Evolutionary conservation across 2,797 vertebrate genomes (phyloP).

Genomic region (Cyclura pinguis): DNA sequence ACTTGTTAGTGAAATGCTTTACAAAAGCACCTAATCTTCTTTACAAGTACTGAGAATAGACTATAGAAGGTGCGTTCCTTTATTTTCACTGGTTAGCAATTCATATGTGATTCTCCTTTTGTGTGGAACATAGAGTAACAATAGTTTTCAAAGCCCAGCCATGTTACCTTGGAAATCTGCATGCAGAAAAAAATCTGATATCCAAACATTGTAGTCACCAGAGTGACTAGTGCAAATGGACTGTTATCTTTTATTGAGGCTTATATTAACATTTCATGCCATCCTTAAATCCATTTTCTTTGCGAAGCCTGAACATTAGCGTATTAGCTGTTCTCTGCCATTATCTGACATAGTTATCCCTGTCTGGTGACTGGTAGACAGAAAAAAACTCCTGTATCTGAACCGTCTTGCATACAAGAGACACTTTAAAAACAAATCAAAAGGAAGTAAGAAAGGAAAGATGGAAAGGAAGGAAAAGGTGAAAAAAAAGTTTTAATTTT

Average conservation of each 20-base stretch:
- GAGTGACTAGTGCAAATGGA: background rate
- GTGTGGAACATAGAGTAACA: background rate
- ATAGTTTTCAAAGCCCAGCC: background rate
- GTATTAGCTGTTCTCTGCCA: background rate
- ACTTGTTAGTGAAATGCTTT: conserved; percentile 14
- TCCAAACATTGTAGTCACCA: background rate
- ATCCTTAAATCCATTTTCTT: background rate
- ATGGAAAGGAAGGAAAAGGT: background rate
- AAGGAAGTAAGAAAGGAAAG: no score
- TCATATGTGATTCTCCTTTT: conserved; percentile 11
- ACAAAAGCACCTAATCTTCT: conserved; percentile 28
- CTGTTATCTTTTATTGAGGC: conserved; percentile 1
- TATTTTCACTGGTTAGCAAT: background rate
- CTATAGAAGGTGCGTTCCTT: conserved; percentile 2
- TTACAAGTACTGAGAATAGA: conserved; percentile 7
- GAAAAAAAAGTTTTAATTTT: no score
- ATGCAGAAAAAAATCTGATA: background rate
- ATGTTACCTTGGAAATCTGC: background rate
- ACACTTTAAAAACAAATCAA: no score
- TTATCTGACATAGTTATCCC: background rate
- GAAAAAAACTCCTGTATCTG: background rate
- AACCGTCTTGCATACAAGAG: background rate
- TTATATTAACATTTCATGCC: background rate
- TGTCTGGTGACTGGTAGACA: background rate
- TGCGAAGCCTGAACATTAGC: background rate